These are phyloP conservation scores for Stictocephala bisonia DNA, from an alignment of 2,888 invertebrate species.

Conservation along the genomic window DNA sequence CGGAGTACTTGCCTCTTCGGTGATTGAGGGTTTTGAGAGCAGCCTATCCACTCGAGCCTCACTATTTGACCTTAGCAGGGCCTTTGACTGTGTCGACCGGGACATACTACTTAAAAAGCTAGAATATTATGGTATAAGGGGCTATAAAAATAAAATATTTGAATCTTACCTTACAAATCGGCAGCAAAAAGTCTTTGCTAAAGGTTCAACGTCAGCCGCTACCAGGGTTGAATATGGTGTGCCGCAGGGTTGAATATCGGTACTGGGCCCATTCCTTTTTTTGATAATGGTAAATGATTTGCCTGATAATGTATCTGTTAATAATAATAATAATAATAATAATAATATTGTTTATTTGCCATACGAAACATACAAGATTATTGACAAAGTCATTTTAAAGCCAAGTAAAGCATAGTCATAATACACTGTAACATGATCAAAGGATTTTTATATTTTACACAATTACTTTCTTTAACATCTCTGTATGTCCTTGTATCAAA, in stretches of 20 bases:
- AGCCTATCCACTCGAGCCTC: not conserved
- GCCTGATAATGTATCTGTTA: slow-evolving; percentile 8
- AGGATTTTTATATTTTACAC: too few relatives aligned
- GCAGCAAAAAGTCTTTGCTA: slow-evolving; percentile 26
- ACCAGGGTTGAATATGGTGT: slow-evolving; percentile 5
- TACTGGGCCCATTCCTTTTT: slow-evolving; percentile 17
- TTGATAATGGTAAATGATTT: slow-evolving; percentile 6
- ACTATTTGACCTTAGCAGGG: slow-evolving; percentile 11
- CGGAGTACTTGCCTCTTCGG: slow-evolving; percentile 10
- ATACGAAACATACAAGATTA: too few relatives aligned
- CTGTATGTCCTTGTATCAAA: too few relatives aligned
- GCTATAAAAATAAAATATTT: slow-evolving; percentile 10
- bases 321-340: too few relatives aligned
- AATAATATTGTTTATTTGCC: too few relatives aligned
- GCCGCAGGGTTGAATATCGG: slow-evolving; percentile 18
- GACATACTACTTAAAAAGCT: slow-evolving; percentile 33
- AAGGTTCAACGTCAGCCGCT: slow-evolving; percentile 15
- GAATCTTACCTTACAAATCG: slow-evolving; percentile 30
- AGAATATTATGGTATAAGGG: slow-evolving; percentile 24
- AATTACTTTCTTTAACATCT: too few relatives aligned
- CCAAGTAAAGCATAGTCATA: too few relatives aligned
- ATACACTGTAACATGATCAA: too few relatives aligned
- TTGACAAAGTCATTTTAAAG: too few relatives aligned
- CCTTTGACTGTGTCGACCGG: slow-evolving; percentile 22
- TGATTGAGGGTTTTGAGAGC: slow-evolving; percentile 6